Percentiles rank a stretch among this genome's conserved stretches.
phyloP scores from a whole-genome alignment of 2,797 vertebrate genomes.

The Synaphobranchus kaupii region DNA sequence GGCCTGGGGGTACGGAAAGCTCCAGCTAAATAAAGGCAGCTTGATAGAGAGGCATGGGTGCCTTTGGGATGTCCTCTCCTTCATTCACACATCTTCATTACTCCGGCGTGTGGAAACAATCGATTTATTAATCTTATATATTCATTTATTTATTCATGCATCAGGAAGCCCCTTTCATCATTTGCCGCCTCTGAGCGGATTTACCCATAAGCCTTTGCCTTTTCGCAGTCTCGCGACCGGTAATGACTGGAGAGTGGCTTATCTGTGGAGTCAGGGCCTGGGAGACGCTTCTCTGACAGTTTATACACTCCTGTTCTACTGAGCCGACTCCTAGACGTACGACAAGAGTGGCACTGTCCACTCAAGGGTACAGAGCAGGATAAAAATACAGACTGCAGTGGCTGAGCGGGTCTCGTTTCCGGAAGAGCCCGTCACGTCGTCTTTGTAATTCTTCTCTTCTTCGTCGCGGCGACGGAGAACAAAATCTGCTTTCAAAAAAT shows the following conservation, averaged over 20 bases:
- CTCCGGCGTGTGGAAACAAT: not conserved
- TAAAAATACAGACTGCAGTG: not conserved
- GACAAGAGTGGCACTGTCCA: not conserved
- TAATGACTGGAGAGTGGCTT: slow-evolving; percentile 6
- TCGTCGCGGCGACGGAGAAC: not conserved
- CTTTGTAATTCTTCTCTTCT: not conserved
- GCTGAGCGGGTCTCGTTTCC: not conserved
- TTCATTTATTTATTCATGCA: slow-evolving; percentile 4
- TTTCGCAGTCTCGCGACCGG: not conserved
- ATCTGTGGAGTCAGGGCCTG: not conserved
- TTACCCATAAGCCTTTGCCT: slow-evolving; percentile 1
- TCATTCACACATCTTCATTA: not conserved
- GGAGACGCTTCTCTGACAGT: not conserved
- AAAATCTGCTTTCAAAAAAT: not conserved
- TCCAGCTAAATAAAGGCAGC: not conserved
- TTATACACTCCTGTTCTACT: not conserved
- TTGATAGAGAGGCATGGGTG: not conserved
- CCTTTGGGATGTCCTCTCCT: not conserved
- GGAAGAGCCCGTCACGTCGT: not conserved
- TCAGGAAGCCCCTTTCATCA: not conserved
- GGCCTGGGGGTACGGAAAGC: not conserved
- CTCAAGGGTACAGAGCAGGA: not conserved
- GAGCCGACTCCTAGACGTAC: not conserved
- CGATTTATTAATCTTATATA: slow-evolving; percentile 11
- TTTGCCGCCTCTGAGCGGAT: not conserved